phyloP scores from a whole-genome alignment of 2,888 invertebrate genomes.

The Autographa pulchrina region DNA sequence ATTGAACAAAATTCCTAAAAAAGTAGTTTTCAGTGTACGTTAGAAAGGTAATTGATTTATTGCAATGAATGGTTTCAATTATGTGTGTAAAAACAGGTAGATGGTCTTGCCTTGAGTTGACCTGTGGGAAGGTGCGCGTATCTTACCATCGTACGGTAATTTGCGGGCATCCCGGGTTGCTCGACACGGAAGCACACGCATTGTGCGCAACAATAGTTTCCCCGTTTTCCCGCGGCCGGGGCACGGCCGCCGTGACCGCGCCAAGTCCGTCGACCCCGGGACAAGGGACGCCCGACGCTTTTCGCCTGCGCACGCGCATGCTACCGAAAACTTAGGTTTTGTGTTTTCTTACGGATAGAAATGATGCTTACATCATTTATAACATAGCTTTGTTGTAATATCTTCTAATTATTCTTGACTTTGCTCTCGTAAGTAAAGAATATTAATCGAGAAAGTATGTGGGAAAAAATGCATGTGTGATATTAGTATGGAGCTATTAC shows the following conservation, averaged over 20 bases:
- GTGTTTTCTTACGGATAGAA: not conserved
- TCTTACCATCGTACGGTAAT: conserved; percentile 42
- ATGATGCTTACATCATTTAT: not conserved
- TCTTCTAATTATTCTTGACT: no score
- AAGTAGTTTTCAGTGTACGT: not conserved
- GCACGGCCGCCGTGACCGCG: conserved; percentile 77
- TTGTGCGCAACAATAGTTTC: conserved; percentile 79
- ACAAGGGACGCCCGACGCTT: conserved; percentile 57
- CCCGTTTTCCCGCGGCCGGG: conserved; percentile 75
- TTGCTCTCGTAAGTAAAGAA: no score
- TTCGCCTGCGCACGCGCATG: conserved; percentile 60
- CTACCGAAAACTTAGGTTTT: conserved; percentile 30
- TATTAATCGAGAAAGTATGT: not conserved
- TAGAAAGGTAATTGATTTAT: not conserved
- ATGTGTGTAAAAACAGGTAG: not conserved
- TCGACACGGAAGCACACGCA: conserved; percentile 69
- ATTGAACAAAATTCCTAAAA: not conserved
- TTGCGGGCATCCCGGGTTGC: conserved; percentile 59
- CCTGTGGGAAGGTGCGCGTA: conserved; percentile 34
- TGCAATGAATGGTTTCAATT: not conserved
- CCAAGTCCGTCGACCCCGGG: conserved; percentile 64
- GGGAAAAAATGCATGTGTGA: not conserved
- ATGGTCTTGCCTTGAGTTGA: conserved; percentile 45
- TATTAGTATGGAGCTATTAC: not conserved
- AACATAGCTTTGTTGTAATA: no score